Evolutionary conservation across 1,140 invertebrate species (phyloP), one percentile per base, ranked within the genome.

Genomic region (Antheraea mylitta): DNA sequence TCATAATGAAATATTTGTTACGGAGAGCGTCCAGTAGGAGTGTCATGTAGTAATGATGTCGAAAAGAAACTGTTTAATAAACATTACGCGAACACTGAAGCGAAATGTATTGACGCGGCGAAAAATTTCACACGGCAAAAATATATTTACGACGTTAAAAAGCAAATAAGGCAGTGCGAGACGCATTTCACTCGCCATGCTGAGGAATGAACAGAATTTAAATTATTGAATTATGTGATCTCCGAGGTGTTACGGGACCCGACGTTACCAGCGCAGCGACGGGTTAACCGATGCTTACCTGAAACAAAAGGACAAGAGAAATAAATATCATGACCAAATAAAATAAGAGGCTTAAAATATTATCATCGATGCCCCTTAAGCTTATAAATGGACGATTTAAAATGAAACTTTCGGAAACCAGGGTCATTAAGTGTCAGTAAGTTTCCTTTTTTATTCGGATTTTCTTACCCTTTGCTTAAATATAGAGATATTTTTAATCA

Each of bases 31-130:
- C 45, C 45, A 53, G 45, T 53, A 53, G 45, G 16, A n/a, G 45
- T 53, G 45, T 53, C 45, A 53, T 53, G 11, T 53, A 16, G 16
- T 53, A 53, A 53, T 53, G 45, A 53, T n/a, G 45, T 53, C 45
- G 45, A 16, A 53, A 53, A 53, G 45, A 53, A 53, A 53, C 45
- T 53, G 45, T 53, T 53, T 53, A 53, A 53, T 53, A 53, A 53
- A 53, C 45, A 53, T 13, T 53, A 53, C 45, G 45, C 45, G 45
- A 13, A 53, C 5, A 53, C 5, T 16, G 13, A 53, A 16, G 9
- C 45, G 45, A 53, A 16, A 53, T 53, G 13, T 16, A 53, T 53
- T 53, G 45, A 53, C 45, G 45, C 45, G 45, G 16, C 45, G 45
- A 53, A 53, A 13, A 7, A 16, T 53, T 53, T 53, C 45, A 53